Conservation (phyloP, 2,888 invertebrate genomes). For the Eupithecia vulgata region DNA sequence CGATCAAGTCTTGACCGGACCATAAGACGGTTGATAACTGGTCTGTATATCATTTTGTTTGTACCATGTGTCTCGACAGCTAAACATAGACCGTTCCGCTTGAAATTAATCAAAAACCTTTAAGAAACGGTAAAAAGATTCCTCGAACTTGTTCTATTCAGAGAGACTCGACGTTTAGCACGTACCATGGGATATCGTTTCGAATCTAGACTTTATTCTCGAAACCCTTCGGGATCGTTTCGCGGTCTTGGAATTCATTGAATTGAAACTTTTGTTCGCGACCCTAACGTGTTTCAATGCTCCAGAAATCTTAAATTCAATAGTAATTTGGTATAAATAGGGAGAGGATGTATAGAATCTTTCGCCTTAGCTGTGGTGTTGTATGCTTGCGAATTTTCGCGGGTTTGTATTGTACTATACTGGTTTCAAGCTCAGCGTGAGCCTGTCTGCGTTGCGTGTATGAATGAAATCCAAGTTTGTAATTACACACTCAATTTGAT, state of each 20-base stretch:
- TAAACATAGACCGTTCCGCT: constrained; percentile 39
- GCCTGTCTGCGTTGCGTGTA: constrained; percentile 63
- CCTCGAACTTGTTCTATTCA: constrained; percentile 69
- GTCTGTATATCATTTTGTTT: constrained; percentile 41
- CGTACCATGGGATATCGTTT: constrained; percentile 55
- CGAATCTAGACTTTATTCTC: constrained; percentile 73
- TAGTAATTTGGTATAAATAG: constrained; percentile 78
- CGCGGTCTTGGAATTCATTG: constrained; percentile 34
- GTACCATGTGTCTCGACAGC: constrained; percentile 26
- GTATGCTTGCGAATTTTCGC: constrained; percentile 79
- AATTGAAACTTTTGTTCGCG: constrained; percentile 57
- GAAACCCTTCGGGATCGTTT: constrained; percentile 54
- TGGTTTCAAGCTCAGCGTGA: constrained; percentile 79
- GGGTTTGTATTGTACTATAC: constrained; percentile 72
- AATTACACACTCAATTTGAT: constrained; percentile 83
- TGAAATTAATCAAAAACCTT: constrained; percentile 41
- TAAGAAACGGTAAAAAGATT: constrained; percentile 45
- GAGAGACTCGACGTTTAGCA: constrained; percentile 62
- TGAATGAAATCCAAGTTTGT: constrained; percentile 73
- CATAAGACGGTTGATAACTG: constrained; percentile 46
- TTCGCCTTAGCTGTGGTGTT: constrained; percentile 81
- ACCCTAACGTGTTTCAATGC: constrained; percentile 75
- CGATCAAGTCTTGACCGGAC: constrained; percentile 39
- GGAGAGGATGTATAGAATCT: constrained; percentile 66
- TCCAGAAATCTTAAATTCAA: constrained; percentile 79